phyloP scores from a whole-genome alignment of 1,140 invertebrate species.

The Papilio glaucus region DNA sequence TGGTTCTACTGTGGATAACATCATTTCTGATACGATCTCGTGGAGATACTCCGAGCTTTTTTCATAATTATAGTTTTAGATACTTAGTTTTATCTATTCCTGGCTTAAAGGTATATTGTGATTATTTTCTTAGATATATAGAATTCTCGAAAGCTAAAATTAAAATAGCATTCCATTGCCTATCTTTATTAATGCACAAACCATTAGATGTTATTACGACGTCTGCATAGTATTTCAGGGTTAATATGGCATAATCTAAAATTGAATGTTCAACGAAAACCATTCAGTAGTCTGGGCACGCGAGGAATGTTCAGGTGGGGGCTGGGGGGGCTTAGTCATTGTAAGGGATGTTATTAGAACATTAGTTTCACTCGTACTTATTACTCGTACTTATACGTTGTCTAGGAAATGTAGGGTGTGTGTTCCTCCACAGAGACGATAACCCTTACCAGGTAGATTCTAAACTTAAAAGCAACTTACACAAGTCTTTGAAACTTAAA shows the following conservation, averaged over 20 bases:
- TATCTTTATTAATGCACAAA: not conserved
- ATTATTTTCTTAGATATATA: too few species aligned
- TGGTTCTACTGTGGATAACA: too few species aligned
- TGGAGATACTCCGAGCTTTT: too few species aligned
- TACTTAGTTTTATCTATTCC: too few species aligned
- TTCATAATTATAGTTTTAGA: too few species aligned
- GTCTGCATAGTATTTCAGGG: not conserved
- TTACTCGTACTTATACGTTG: conserved; percentile 52
- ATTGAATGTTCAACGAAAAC: conserved; percentile 37
- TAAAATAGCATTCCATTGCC: too few species aligned
- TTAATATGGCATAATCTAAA: conserved; percentile 33
- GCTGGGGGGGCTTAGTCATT: conserved; percentile 31
- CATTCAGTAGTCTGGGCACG: conserved; percentile 33
- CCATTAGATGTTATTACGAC: not conserved
- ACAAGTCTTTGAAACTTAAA: too few species aligned
- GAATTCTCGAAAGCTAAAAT: too few species aligned
- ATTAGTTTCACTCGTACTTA: not conserved
- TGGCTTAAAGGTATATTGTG: too few species aligned
- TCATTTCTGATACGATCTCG: too few species aligned
- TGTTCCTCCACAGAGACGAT: not conserved
- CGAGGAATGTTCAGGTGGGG: conserved; percentile 32
- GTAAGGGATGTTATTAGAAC: conserved; percentile 28
- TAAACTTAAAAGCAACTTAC: too few species aligned
- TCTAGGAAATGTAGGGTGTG: conserved; percentile 52
- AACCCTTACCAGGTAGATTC: not conserved